These are phyloP conservation scores for Galemys pyrenaicus DNA, from an alignment of 2,113 vertebrate genomes.

Conservation along the genomic window DNA sequence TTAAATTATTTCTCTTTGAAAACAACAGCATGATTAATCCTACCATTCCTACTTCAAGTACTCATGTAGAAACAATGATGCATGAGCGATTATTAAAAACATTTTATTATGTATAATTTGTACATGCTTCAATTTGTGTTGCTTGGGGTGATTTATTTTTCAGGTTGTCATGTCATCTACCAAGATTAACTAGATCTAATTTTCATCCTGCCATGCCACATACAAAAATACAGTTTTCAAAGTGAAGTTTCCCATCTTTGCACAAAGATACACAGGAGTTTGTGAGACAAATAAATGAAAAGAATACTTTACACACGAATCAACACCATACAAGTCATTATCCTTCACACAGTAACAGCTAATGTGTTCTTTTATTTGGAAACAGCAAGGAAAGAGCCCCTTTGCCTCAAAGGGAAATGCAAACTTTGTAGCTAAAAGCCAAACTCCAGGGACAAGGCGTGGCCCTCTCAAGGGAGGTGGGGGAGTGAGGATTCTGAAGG, in stretches of 20 bases:
- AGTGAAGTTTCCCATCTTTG: conserved; percentile 58
- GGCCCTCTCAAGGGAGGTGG: conserved; percentile 18
- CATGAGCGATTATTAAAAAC: conserved; percentile 69
- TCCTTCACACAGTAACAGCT: conserved; percentile 49
- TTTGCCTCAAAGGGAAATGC: conserved; percentile 20
- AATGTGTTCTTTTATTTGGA: conserved; percentile 61
- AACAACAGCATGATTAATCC: conserved; percentile 67
- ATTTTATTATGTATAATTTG: conserved; percentile 76
- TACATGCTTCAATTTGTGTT: conserved; percentile 70
- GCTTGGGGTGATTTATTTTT: conserved; percentile 52
- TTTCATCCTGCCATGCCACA: conserved; percentile 69
- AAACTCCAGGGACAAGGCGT: conserved; percentile 31
- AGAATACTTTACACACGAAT: conserved; percentile 67
- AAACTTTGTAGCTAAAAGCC: conserved; percentile 60
- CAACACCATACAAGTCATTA: conserved; percentile 72
- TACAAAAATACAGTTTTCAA: conserved; percentile 81
- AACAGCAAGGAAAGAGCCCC: conserved; percentile 48
- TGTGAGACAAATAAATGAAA: conserved; percentile 57
- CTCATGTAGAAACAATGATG: conserved; percentile 23
- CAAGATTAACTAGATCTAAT: conserved; percentile 62
- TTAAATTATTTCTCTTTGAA: conserved; percentile 70
- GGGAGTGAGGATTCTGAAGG: not conserved
- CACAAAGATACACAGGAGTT: conserved; percentile 48
- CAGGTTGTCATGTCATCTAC: conserved; percentile 51
- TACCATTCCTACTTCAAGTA: conserved; percentile 26